Percentiles rank a stretch among this genome's conserved stretches.
Evolutionary conservation across 2,113 vertebrate genomes (phyloP).

Genomic region (Strix aluco): DNA sequence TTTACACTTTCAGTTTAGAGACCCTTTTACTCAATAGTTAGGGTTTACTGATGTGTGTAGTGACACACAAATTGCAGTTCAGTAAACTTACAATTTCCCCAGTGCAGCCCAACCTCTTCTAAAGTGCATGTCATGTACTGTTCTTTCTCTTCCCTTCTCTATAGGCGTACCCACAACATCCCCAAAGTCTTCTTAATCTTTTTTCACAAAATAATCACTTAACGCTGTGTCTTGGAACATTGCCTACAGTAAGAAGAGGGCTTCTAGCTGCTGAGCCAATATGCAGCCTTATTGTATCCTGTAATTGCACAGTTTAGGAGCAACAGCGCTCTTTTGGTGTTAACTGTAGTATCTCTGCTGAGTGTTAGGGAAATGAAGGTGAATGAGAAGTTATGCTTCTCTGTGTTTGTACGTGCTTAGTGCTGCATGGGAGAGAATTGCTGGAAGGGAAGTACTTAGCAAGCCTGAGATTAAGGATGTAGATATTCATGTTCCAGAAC

Average conservation of each 20-base stretch:
- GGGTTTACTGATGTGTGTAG: not conserved
- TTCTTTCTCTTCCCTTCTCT: not conserved
- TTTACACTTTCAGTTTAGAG: not conserved
- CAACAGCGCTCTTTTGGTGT: not conserved
- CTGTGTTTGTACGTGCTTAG: fast-evolving
- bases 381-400: not conserved
- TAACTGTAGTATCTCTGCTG: not conserved
- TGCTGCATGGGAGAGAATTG: not conserved
- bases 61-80: not conserved
- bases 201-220: not conserved
- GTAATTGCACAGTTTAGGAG: not conserved
- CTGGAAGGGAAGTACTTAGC: not conserved
- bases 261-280: not conserved
- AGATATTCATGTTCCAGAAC: not conserved
- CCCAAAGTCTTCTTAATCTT: not conserved
- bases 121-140: not conserved
- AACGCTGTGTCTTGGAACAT: not conserved
- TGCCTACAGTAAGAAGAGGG: not conserved
- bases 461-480: not conserved
- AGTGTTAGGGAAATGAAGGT: not conserved
- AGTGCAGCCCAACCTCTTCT: not conserved
- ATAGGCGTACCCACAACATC: not conserved
- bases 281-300: not conserved
- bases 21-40: not conserved
- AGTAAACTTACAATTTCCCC: not conserved